Evolutionary conservation across 1,140 invertebrate species (phyloP).

Genomic region (Apolygus lucorum): DNA sequence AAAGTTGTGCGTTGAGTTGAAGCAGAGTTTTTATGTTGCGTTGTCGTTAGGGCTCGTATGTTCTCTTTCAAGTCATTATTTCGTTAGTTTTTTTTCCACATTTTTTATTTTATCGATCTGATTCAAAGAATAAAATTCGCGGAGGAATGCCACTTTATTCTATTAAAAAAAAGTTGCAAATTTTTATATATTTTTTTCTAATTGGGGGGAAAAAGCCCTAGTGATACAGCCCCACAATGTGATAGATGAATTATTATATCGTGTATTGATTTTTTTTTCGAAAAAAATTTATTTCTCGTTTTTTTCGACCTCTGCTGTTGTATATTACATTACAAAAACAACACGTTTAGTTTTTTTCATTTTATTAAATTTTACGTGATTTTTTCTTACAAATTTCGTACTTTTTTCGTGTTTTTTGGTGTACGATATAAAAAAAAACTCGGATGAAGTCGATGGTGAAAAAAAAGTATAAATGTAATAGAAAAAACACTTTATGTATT

Average conservation of each 20-base stretch:
- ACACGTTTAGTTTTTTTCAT: background rate
- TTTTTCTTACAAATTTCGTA: slow-evolving; percentile 1
- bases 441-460: no score
- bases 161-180: background rate
- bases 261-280: background rate
- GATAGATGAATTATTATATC: background rate
- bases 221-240: slow-evolving; percentile 13
- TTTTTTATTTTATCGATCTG: slow-evolving; percentile 5
- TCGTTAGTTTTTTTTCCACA: slow-evolving; percentile 2
- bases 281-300: background rate
- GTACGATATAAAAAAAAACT: no score
- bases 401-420: background rate
- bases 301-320: background rate
- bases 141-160: background rate
- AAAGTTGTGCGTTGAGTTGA: slow-evolving; percentile 5
- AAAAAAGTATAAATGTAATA: background rate
- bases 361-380: background rate
- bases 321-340: background rate
- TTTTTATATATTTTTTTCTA: slow-evolving; percentile 1
- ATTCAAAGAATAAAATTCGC: no score
- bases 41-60: background rate
- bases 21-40: slow-evolving; percentile 22
- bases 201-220: background rate
- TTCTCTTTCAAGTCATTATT: slow-evolving; percentile 9
- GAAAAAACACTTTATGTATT: slow-evolving; percentile 7